These are phyloP conservation scores for Sterrhoptilus dennistouni DNA, from an alignment of 2,113 vertebrate species.

Conservation along the genomic window DNA sequence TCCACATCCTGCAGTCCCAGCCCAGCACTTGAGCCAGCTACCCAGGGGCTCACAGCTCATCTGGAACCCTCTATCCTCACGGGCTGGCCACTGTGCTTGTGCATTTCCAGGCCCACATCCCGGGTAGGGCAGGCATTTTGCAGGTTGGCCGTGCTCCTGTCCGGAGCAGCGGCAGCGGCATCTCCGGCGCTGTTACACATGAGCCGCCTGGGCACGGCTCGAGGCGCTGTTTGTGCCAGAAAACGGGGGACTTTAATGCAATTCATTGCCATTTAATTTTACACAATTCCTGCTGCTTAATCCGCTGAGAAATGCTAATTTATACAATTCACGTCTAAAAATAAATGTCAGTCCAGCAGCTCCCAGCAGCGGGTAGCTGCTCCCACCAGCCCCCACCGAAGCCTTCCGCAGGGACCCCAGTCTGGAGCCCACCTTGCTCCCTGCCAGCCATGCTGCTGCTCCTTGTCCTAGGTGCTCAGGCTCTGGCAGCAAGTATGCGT, in stretches of 20 bases:
- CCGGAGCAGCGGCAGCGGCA: rapidly evolving
- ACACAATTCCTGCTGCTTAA: constrained; percentile 69
- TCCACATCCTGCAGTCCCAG: neutral
- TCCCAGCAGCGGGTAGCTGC: constrained; percentile 48
- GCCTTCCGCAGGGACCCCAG: neutral
- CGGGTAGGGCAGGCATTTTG: rapidly evolving
- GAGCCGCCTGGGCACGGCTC: neutral
- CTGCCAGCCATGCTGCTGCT: neutral
- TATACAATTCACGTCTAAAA: constrained; percentile 70
- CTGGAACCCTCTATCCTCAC: neutral
- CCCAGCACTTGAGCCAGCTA: neutral
- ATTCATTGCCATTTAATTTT: constrained; percentile 69
- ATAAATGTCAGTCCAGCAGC: constrained; percentile 68
- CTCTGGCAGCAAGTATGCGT: neutral
- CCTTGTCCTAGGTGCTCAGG: rapidly evolving
- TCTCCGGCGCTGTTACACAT: neutral
- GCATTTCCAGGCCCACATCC: neutral
- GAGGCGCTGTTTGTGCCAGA: constrained; percentile 51
- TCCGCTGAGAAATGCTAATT: constrained; percentile 70
- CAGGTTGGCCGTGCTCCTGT: neutral
- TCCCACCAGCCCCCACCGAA: neutral
- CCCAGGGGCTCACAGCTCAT: neutral
- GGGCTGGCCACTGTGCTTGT: neutral
- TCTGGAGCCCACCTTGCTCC: neutral
- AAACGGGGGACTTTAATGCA: constrained; percentile 63